Base-by-base conservation (phyloP, 2,888 invertebrate genomes). In the Lithosia quadra region DNA sequence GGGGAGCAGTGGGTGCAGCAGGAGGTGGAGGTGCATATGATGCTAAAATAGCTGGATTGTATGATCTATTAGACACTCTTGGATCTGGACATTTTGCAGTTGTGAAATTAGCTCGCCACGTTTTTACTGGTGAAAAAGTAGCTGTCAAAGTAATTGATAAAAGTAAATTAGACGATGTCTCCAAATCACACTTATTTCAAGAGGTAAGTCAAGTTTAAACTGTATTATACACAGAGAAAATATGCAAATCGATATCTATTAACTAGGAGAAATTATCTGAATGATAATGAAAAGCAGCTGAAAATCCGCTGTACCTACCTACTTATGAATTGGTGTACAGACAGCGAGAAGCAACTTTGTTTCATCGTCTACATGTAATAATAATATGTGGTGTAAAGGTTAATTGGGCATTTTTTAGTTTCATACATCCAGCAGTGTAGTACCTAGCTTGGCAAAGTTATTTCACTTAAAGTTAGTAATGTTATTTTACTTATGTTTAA, bases 51-150 rank as follows among this genome's bases (percentile, higher is more conserved):
- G 99, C 98, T 84, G 99, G 99, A 68, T 96, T 99, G 64, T 99
- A 99, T 93, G 99, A 99, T 95, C 96, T 99, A 89, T 98, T 99
- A 91, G 98, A 99, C 91, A 99, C 99, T 7, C 96, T 99, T 69
- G 99, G 99, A 62, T 97, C 99, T 73, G 99, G 99, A 71, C 99
- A 99, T 95, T 99, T 99, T 96, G 99, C 99, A 75, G 99, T 99
- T 75, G 99, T 99, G 60, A 99, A 99, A 95, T 95, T 99, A 77
- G 99, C 99, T 34, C 96, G 98, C 77, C 99, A 99, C 96, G 99
- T 99, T 70, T 99, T 99, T 93, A 99, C 99, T 65, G 99, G 99
- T 53, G 99, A 99, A 95, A 99, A 99, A 94, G 99, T 99, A 69
- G 99, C 99, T 68, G 99, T 99, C 67, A 99, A 99, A 96, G 98